Percentiles rank a stretch among this genome's conserved stretches.
These are phyloP conservation scores for Drusus annulatus DNA, from an alignment of 1,140 invertebrate species.

Conservation along the genomic window DNA sequence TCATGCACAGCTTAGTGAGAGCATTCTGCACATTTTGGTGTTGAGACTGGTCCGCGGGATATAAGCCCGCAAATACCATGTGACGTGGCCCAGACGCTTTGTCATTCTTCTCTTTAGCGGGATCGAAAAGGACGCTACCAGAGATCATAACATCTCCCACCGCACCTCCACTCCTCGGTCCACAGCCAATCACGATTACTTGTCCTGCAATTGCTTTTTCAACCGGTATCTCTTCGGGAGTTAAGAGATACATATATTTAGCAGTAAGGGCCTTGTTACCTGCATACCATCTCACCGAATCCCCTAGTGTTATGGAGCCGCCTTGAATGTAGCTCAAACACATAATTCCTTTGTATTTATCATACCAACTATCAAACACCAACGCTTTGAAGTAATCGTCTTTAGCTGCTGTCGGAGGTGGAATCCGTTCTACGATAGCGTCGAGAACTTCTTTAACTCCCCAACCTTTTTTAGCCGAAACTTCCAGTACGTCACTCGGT, in stretches of 20 bases:
- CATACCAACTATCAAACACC: constrained; percentile 96
- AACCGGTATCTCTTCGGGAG: constrained; percentile 82
- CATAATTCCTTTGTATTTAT: constrained; percentile 89
- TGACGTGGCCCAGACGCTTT: constrained; percentile 72
- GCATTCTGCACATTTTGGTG: constrained; percentile 82
- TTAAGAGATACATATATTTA: constrained; percentile 84
- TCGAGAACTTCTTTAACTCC: constrained; percentile 85
- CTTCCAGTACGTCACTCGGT: constrained; percentile 73
- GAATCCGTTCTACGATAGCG: constrained; percentile 84
- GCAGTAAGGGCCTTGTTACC: constrained; percentile 83
- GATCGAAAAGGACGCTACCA: constrained; percentile 60
- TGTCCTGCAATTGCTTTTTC: constrained; percentile 76
- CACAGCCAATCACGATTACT: constrained; percentile 68
- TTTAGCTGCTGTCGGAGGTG: constrained; percentile 78
- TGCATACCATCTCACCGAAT: constrained; percentile 74
- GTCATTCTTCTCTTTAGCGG: constrained; percentile 84
- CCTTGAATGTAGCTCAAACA: constrained; percentile 86
- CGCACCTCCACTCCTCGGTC: constrained; percentile 66
- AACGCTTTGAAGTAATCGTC: constrained; percentile 82
- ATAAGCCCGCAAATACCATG: constrained; percentile 96
- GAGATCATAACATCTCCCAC: constrained; percentile 68
- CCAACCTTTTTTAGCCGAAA: constrained; percentile 92
- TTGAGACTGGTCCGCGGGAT: constrained; percentile 92
- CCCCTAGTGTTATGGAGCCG: constrained; percentile 80
- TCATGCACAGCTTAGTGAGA: constrained; percentile 92